Conservation (phyloP, 2,797 vertebrate genomes). For the Xenops minutus region DNA sequence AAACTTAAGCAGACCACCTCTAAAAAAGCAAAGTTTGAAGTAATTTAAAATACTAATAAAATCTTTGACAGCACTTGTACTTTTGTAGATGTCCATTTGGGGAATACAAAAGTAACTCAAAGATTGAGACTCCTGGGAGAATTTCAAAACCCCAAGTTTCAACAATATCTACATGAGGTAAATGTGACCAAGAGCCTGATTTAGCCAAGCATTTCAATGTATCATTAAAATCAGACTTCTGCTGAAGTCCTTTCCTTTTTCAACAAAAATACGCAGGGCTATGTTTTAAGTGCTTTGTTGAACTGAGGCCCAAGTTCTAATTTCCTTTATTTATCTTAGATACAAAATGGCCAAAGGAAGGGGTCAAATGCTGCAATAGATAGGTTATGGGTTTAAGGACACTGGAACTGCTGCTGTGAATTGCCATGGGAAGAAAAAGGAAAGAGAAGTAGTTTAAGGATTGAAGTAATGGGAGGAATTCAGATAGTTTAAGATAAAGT, state of each 20-base stretch:
- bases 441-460: neutral
- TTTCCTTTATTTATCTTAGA: conserved; percentile 67
- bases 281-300: conserved; percentile 62
- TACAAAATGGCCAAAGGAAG: conserved; percentile 36
- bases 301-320: conserved; percentile 58
- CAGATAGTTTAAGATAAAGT: conserved; percentile 11
- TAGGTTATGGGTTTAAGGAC: conserved; percentile 27
- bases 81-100: neutral
- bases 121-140: neutral
- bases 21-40: neutral
- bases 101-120: neutral
- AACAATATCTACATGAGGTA: neutral
- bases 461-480: neutral
- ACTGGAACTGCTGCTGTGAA: neutral
- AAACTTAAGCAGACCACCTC: neutral
- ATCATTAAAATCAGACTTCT: conserved; percentile 23
- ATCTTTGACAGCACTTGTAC: neutral
- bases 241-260: conserved; percentile 25
- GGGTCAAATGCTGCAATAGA: conserved; percentile 53
- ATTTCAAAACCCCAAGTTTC: neutral
- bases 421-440: neutral
- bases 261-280: conserved; percentile 23
- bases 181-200: neutral
- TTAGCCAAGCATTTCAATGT: neutral
- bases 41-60: neutral